Evolutionary conservation across 1,140 invertebrate genomes (phyloP), one percentile per base, ranked within the genome.

Genomic region (Heliconius nattereri): DNA sequence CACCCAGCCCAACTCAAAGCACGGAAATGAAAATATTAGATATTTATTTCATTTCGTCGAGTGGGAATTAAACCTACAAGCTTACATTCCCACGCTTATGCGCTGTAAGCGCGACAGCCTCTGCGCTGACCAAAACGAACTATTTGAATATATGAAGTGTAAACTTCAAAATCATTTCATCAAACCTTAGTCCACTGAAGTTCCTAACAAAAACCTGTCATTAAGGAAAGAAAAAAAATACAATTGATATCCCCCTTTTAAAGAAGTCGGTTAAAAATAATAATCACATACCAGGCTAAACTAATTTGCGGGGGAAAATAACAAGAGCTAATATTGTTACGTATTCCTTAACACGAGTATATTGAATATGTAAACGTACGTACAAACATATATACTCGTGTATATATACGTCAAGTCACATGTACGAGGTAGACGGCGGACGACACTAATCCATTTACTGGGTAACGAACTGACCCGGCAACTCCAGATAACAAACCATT

Each of bases 361-460:
- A 23, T 66, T 72, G 71, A 40, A 72, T 37, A 72, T 72, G 71
- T 40, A 72, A 72, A 72, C 71, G 71, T 71, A 71, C 60, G 60
- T 71, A 71, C 71, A 37, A 37, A 71, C 16, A 71, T 16, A 71
- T 71, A 71, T n/a, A 71, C 26, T 7, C 32, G 32, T 35, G 7
- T 35, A 35, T 35, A 35, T 35, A 35, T 19, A 40, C 71, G n/a
- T 72, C 7, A 26, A 72, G 71, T 37, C 35, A 72, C 71, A 72
- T 37, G 71, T 40, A 35, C 29, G 32, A 23, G 71, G 57, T 75
- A 71, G 57, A 73, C 49, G 70, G 66, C 71, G 49, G n/a, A 73
- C 71, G 37, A 52, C 23, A 52, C 66, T 89, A 90, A 90, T 89
- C 89, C 89, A 79, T 81, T 90, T 88, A 90, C 84, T 87, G 85